A percentile compares a stretch with the other conserved stretches of the same genome.
phyloP scores from a whole-genome alignment of 2,797 vertebrate genomes.

The Tangara arthus region DNA sequence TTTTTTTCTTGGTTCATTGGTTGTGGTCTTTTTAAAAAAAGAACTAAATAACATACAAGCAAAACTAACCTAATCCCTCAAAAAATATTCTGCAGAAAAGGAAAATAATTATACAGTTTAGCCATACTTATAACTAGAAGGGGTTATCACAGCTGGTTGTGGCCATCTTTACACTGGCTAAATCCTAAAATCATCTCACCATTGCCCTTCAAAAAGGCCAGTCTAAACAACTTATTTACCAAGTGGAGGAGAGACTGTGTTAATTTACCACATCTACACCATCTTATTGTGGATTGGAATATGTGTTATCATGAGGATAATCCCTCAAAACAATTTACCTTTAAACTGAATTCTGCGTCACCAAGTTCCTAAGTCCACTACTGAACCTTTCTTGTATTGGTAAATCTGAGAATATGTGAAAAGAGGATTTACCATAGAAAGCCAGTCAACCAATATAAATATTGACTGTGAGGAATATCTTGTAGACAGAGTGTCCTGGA shows the following conservation, averaged over 20 bases:
- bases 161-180: neutral
- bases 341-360: neutral
- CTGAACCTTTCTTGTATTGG: neutral
- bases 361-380: neutral
- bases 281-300: neutral
- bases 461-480: neutral
- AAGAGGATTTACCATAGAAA: neutral
- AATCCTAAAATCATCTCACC: neutral
- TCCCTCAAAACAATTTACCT: neutral
- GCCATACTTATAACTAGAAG: neutral
- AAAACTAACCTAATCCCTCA: fast-evolving
- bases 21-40: neutral
- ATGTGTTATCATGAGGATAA: neutral
- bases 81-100: neutral
- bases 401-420: neutral
- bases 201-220: neutral
- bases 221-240: neutral
- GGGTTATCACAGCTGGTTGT: neutral
- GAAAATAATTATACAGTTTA: neutral
- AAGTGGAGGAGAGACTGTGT: neutral
- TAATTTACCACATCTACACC: neutral
- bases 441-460: neutral
- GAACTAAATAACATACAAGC: neutral
- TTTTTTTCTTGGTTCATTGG: neutral
- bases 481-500: neutral